phyloP scores from a whole-genome alignment of 2,888 invertebrate species.

The Podabrus alpinus region DNA sequence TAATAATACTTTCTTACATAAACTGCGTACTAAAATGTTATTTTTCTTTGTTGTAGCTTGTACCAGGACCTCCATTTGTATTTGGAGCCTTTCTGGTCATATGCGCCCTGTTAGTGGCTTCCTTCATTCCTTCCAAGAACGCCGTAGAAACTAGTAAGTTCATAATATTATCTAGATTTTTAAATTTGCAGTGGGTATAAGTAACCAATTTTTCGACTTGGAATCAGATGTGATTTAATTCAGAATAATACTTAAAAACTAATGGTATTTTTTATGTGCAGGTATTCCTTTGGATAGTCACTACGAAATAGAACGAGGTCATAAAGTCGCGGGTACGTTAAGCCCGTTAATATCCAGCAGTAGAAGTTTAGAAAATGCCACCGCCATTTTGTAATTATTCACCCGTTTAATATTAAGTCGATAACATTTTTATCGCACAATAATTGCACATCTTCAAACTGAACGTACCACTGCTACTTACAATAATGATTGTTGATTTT shows the following conservation, averaged over 20 bases:
- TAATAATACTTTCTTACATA: no score
- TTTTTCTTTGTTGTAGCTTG: conserved; percentile 61
- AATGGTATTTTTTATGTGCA: background rate
- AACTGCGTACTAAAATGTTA: no score
- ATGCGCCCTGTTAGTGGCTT: conserved; percentile 90
- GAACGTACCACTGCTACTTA: background rate
- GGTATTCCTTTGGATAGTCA: conserved; percentile 74
- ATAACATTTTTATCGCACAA: conserved; percentile 4
- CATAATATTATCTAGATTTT: no score
- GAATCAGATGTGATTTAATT: no score
- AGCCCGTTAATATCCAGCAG: conserved; percentile 72
- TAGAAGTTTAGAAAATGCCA: conserved; percentile 48
- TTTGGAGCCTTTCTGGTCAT: conserved; percentile 96
- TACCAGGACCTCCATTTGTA: conserved; percentile 98
- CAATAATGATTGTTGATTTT: background rate
- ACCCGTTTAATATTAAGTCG: background rate
- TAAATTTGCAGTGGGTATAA: no score
- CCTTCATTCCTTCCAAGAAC: conserved; percentile 70
- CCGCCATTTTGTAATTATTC: conserved; percentile 49
- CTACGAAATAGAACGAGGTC: conserved; percentile 80
- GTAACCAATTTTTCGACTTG: no score
- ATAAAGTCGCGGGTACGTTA: conserved; percentile 75
- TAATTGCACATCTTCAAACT: background rate
- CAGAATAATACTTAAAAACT: background rate
- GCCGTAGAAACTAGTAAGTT: conserved; percentile 66